These are phyloP conservation scores for Athrips mouffetella DNA, from an alignment of 2,888 invertebrate species.

Conservation along the genomic window DNA sequence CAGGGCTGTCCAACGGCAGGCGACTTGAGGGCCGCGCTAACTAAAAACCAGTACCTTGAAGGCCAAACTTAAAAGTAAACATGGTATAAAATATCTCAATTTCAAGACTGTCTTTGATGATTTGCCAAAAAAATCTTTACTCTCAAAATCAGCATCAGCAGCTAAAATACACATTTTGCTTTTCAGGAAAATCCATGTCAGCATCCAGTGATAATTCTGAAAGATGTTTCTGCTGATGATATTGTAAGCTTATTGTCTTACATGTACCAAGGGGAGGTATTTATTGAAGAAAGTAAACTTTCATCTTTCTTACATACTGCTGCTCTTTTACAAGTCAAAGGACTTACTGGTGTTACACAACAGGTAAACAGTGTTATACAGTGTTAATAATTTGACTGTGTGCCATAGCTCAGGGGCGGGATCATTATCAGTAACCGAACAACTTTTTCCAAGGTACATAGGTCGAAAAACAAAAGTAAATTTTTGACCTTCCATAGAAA, in stretches of 20 bases:
- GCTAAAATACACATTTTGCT: neutral
- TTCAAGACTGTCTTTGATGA: neutral
- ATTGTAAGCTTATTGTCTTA: constrained; percentile 82
- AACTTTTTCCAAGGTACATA: too few relatives aligned
- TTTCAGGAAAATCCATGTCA: constrained; percentile 84
- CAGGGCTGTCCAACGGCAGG: constrained; percentile 12
- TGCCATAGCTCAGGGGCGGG: too few relatives aligned
- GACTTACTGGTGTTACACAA: constrained; percentile 77
- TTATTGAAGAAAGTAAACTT: constrained; percentile 82
- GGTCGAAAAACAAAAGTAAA: too few relatives aligned
- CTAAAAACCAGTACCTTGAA: constrained; percentile 13
- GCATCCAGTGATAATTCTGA: constrained; percentile 85
- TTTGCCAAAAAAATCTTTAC: neutral
- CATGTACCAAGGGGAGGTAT: constrained; percentile 86
- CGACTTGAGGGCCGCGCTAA: constrained; percentile 13
- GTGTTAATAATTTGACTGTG: too few relatives aligned
- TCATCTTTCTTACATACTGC: constrained; percentile 83
- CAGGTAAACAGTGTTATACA: too few relatives aligned
- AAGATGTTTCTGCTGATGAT: constrained; percentile 83
- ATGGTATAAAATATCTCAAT: constrained; percentile 7
- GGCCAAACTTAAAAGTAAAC: constrained; percentile 3
- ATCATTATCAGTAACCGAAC: too few relatives aligned
- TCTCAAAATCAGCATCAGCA: neutral
- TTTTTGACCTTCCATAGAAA: too few relatives aligned
- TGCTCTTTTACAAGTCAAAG: constrained; percentile 82